Evolutionary conservation across 1,140 invertebrate genomes (phyloP).

Genomic region (Conus betulinus): DNA sequence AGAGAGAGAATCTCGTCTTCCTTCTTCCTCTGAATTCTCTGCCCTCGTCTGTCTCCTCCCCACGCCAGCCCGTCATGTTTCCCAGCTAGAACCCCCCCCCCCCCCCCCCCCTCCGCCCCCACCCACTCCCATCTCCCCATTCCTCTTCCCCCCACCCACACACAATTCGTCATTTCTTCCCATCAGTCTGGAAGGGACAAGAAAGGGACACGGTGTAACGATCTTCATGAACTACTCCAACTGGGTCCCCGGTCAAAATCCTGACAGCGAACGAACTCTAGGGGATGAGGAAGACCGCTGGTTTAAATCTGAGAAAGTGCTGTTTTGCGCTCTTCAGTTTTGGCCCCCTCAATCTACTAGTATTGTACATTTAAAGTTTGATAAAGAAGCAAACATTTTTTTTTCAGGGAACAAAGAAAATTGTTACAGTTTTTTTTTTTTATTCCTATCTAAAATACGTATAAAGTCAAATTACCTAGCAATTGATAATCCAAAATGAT

Average conservation of each 20-base stretch:
- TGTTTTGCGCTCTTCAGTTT: too few species aligned
- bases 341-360: too few species aligned
- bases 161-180: slow-evolving; percentile 10
- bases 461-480: too few species aligned
- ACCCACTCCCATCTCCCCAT: background rate
- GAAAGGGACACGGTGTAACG: background rate
- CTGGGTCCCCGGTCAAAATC: background rate
- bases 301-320: too few species aligned
- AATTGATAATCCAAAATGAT: too few species aligned
- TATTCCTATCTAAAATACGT: too few species aligned
- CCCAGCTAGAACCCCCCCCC: background rate
- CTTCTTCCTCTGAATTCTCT: background rate
- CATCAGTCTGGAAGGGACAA: slow-evolving; percentile 1
- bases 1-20: background rate
- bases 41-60: background rate
- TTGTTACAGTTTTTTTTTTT: too few species aligned
- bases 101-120: background rate
- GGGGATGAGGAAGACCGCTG: background rate
- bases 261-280: background rate
- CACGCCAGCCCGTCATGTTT: background rate
- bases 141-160: background rate
- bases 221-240: background rate
- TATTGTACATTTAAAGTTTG: too few species aligned
- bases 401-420: too few species aligned
- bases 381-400: too few species aligned